phyloP scores from a whole-genome alignment of 2,113 vertebrate species.

The Callionymus lyra region DNA sequence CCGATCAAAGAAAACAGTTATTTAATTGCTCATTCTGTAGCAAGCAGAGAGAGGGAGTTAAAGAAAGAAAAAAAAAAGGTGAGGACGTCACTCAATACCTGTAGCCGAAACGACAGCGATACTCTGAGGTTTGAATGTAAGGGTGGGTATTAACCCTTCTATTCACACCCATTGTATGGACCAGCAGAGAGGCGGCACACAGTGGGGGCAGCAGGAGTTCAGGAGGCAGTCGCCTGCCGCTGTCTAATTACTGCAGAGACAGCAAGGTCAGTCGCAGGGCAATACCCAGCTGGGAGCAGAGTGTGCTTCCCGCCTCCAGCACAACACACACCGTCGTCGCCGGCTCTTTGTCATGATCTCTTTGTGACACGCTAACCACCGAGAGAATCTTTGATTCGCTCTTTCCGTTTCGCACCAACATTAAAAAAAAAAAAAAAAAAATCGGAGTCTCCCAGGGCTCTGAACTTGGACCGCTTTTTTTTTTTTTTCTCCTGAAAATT shows the following conservation, averaged over 20 bases:
- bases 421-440: too few species aligned
- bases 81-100: conserved; percentile 13
- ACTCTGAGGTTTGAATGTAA: conserved; percentile 35
- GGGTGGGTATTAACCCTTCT: conserved; percentile 44
- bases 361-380: conserved; percentile 12
- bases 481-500: conserved; percentile 8
- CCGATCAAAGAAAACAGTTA: conserved; percentile 36
- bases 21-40: conserved; percentile 27
- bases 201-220: conserved; percentile 68
- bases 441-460: conserved; percentile 11
- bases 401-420: background rate
- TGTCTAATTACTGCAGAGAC: conserved; percentile 76
- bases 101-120: conserved; percentile 25
- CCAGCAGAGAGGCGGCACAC: conserved; percentile 35
- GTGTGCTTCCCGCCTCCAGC: conserved; percentile 61
- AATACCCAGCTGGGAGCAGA: conserved; percentile 75
- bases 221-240: conserved; percentile 73
- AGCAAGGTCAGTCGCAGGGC: conserved; percentile 72
- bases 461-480: conserved; percentile 20
- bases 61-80: too few species aligned
- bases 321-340: conserved; percentile 33
- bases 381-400: background rate
- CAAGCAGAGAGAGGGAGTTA: too few species aligned
- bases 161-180: conserved; percentile 59
- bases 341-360: conserved; percentile 14